Conservation (phyloP, 2,113 vertebrate genomes). For the Stictonetta naevosa region DNA sequence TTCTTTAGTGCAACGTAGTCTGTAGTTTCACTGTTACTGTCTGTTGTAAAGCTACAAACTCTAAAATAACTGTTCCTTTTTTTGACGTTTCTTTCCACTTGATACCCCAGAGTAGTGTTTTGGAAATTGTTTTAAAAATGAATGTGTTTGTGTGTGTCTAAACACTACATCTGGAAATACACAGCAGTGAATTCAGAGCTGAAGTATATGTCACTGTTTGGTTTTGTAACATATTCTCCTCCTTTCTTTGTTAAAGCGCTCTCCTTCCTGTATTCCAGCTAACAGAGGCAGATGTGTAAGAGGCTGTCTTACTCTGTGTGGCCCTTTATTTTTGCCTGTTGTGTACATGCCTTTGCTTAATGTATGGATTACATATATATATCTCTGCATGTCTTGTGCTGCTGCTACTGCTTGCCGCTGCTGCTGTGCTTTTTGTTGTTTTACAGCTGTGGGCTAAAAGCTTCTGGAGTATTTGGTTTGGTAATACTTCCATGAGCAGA, state of each 20-base stretch:
- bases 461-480: conserved; percentile 64
- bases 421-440: conserved; percentile 59
- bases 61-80: not conserved
- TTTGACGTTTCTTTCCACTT: not conserved
- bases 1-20: not conserved
- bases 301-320: conserved; percentile 79
- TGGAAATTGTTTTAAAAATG: not conserved
- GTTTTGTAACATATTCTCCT: conserved; percentile 81
- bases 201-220: conserved; percentile 11
- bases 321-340: conserved; percentile 74
- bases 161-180: not conserved
- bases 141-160: conserved; percentile 32
- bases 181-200: not conserved
- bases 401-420: conserved; percentile 56
- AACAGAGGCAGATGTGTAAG: conserved; percentile 99
- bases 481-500: conserved; percentile 9
- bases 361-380: conserved; percentile 55
- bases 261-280: conserved; percentile 93
- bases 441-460: conserved; percentile 65
- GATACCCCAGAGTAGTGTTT: not conserved
- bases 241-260: conserved; percentile 91
- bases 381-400: conserved; percentile 74
- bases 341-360: conserved; percentile 71
- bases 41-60: not conserved
- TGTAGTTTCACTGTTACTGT: not conserved